Evolutionary conservation across 2,888 invertebrate species (phyloP), one percentile per base, ranked within the genome.

Genomic region (Notodonta dromedarius): DNA sequence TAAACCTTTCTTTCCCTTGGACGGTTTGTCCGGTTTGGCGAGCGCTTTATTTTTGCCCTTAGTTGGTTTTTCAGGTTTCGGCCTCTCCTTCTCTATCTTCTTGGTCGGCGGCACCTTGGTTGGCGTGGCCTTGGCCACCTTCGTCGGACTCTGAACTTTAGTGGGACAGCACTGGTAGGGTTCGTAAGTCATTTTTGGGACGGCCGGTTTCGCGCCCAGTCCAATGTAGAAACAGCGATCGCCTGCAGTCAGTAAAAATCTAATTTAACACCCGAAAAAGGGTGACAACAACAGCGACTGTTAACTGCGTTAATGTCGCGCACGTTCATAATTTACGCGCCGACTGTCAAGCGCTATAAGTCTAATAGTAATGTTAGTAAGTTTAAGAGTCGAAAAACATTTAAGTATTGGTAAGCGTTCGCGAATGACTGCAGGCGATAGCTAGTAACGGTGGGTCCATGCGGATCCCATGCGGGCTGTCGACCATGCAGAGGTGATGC

Each of bases 201-300:
- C 94, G 87, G 95, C 95, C 92, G 94, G 95, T 94, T 96, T 96
- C 94, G 97, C 97, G 94, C 97, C 97, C 96, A 98, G 96, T 95
- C 97, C 98, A 95, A 98, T 97, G 97, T 97, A 97, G 97, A 98
- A 97, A 96, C 98, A 98, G 96, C 97, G 97, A 96, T 97, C 97
- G 96, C 97, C 98, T 98, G 97, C 97, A 96, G 96, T 95, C 96
- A 96, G 96, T 96, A 97, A 97, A 97, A 96, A 97, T 96, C 95
- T 95, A 85, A 83, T 96, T 95, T 95, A 94, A 93, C 91, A 91
- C 85, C 91, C 89, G 90, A 86, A 89, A 87, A 76, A 88, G 83
- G 83, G 83, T 79, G 83, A 84, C 79, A 78, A 84, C 74, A 86
- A 86, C 78, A 85, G 82, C 52, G 52, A 88, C 67, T 62, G 88